Percentiles rank a stretch among this genome's conserved stretches.
Evolutionary conservation across 1,140 invertebrate species (phyloP).

Genomic region (Archivesica marissinica): DNA sequence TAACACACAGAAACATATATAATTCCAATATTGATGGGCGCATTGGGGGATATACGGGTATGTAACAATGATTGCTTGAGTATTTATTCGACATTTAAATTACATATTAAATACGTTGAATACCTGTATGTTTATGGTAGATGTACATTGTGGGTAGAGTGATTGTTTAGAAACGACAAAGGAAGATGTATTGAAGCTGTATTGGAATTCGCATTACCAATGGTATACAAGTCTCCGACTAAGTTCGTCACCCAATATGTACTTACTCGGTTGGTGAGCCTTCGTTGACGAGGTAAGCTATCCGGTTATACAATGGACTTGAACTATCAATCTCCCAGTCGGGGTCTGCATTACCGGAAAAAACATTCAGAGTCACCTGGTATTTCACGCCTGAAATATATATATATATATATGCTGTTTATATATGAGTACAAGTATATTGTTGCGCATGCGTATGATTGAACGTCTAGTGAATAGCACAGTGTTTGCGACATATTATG

Average conservation of each 20-base stretch:
- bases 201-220: neutral
- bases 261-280: slow-evolving; percentile 50
- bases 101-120: neutral
- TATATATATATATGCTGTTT: too few species aligned
- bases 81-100: neutral
- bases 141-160: neutral
- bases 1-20: too few species aligned
- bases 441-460: neutral
- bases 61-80: neutral
- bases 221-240: neutral
- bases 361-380: slow-evolving; percentile 38
- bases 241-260: too few species aligned
- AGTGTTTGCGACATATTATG: too few species aligned
- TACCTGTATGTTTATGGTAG: neutral
- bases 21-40: too few species aligned
- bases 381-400: slow-evolving; percentile 49
- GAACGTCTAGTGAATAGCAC: neutral
- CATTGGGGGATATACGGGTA: too few species aligned
- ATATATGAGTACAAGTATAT: neutral
- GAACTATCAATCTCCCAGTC: slow-evolving; percentile 15
- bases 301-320: slow-evolving; percentile 9
- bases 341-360: slow-evolving; percentile 29
- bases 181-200: neutral
- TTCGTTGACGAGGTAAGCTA: slow-evolving; percentile 32
- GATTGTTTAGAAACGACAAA: neutral